Evolutionary conservation across 35 echinoderm and acorn worm genomes (phyloP), one percentile per base, ranked within the genome.

Genomic region (Diadema setosum): DNA sequence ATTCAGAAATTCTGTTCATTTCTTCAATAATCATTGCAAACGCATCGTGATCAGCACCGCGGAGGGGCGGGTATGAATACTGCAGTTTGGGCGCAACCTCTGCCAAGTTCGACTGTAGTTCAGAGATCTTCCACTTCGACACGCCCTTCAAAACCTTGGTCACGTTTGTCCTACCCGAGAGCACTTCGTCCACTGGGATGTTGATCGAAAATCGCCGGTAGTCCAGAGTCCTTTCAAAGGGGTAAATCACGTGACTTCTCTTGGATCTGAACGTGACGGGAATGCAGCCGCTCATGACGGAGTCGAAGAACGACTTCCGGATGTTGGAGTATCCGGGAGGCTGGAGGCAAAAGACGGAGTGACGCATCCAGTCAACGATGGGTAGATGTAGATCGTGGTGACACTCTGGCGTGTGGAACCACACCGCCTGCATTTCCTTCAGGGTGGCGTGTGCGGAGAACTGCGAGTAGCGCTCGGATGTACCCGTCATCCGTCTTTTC

Each of bases 241-340:
- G 90, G 41, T 92, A 92, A 26, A 36, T 82, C 5, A 92, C 90
- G 9, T 86, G 58, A 41, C 88, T 64, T 2, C 58, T 75, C 56
- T 90, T 82, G 18, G 90, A 85, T 82, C 42, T 58, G 49, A 92
- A 92, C 5, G 83, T 92, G 17, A 92, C 90, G 7, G 90, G 90
- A 27, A 92, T 92, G 57, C 90, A 92, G 23, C 90, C 90, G 41
- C 84, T 75, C 83, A 92, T 86, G 24, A 87, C 44, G 0, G 90
- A 70, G 45, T 92, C 90, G 42, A 82, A 92, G 70, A 92, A 92
- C n/a, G 90, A 92, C 42, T 92, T 92, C 64, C 90, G 41, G 17
- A 85, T 92, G 5, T 74, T 86, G 0, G 90, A 92, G 42, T 92
- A 75, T 16, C 90, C 90, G 29, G 90, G 90, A 31, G 90, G 90